Evolutionary conservation across 2,888 invertebrate species (phyloP), one percentile per base, ranked within the genome.

Genomic region (Yponomeuta evonymella): DNA sequence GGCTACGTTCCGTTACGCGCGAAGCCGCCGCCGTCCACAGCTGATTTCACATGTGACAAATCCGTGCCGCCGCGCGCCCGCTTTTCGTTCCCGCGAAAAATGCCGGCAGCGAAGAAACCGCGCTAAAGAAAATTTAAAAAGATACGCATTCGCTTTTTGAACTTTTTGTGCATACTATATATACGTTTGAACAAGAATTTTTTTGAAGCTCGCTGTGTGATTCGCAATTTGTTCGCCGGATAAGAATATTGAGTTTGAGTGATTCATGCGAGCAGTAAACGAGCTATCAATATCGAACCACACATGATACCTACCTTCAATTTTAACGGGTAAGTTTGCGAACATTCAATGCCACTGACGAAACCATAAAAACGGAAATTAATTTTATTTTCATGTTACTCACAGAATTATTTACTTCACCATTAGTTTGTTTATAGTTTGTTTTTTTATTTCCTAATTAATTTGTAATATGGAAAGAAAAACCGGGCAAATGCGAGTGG

Each of bases 31-130:
- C 73, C 75, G 76, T 81, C 84, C 78, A 88, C 91, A 90, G 91
- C 90, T 90, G 90, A 90, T 89, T 90, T 91, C 90, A 90, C 90
- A 90, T 87, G 87, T 86, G 81, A 76, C 83, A 71, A 71, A 66
- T 74, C 71, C 75, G 78, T 77, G 77, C 79, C 79, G 80, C 78
- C 77, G 73, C 77, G 75, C 78, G 86, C 78, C 83, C 85, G 87
- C 81, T 76, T 48, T 62, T 69, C 15, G 51, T 43, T 64, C 10
- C n/a, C 81, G 86, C 75, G 74, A 77, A 84, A 83, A 81, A 88
- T 85, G 88, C 88, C 89, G 90, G 84, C 77, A 80, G 29, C 67
- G 2, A 48, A 51, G 29, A 68, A 82, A 78, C 81, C 70, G 75
- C 73, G 67, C 70, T 66, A 68, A 68, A 51, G 68, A 58, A 68